A percentile compares a stretch with the other conserved stretches of the same genome.
Conservation (phyloP, 2,888 invertebrate genomes). For the Villa cingulata region DNA sequence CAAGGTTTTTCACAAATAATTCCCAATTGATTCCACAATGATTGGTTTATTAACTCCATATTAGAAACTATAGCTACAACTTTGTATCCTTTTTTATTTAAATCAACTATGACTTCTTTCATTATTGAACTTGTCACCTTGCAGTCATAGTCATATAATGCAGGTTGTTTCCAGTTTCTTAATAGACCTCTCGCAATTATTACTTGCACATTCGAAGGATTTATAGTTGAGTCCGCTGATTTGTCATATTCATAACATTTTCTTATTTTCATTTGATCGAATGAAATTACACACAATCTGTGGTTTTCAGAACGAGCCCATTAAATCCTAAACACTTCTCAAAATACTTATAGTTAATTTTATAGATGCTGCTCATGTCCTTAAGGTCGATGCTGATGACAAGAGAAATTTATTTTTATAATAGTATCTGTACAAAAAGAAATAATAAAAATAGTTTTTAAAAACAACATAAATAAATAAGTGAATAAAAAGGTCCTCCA, state of each 20-base stretch:
- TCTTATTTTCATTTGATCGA: neutral
- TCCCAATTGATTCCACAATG: neutral
- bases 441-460: too few relatives aligned
- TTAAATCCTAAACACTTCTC: too few relatives aligned
- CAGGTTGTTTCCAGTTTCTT: neutral
- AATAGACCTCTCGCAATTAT: neutral
- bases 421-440: too few relatives aligned
- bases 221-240: neutral
- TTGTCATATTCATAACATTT: neutral
- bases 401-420: neutral
- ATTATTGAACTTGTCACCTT: neutral
- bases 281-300: neutral
- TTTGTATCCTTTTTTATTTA: neutral
- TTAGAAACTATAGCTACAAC: neutral
- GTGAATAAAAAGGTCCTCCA: neutral
- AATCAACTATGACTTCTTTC: neutral
- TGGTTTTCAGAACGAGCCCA: neutral
- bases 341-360: neutral
- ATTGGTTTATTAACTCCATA: neutral
- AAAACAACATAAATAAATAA: too few relatives aligned
- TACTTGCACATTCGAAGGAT: neutral
- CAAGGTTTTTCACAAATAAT: constrained; percentile 5
- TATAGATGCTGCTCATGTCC: neutral
- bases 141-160: neutral
- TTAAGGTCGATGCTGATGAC: neutral